Conservation (phyloP, 2,888 invertebrate genomes). For the Diplolepis rosae region DNA sequence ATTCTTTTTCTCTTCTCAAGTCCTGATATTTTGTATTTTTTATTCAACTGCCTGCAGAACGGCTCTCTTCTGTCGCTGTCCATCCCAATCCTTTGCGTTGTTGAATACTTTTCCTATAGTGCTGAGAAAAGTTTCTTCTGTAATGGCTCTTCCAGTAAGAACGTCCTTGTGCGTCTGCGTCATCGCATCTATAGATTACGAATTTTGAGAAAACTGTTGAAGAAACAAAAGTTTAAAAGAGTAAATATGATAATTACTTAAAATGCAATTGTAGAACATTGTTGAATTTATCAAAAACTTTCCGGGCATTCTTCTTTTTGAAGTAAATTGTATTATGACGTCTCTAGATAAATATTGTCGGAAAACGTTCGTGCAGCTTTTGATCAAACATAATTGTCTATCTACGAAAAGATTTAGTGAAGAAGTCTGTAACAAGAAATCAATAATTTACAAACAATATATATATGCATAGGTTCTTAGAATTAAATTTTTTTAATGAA, state of each 20-base stretch:
- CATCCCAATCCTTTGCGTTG: not conserved
- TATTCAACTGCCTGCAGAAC: too few relatives aligned
- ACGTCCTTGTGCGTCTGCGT: not conserved
- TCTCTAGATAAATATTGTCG: slow-evolving; percentile 1
- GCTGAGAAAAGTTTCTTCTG: not conserved
- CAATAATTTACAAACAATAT: too few relatives aligned
- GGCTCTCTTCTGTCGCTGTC: not conserved
- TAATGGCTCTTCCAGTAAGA: not conserved
- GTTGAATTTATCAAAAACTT: not conserved
- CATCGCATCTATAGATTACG: not conserved
- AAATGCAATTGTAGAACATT: not conserved
- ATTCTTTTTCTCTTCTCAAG: too few relatives aligned
- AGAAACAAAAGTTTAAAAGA: not conserved
- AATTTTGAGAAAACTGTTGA: not conserved
- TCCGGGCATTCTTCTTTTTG: not conserved
- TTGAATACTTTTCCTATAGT: not conserved
- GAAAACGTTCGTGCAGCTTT: not conserved
- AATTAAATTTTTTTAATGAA: not conserved
- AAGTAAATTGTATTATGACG: not conserved
- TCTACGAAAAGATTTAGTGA: not conserved
- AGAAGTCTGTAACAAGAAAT: not conserved
- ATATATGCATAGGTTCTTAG: too few relatives aligned
- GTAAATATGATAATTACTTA: not conserved
- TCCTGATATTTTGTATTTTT: too few relatives aligned
- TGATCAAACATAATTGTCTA: not conserved